These are phyloP conservation scores for Pocillopora verrucosa DNA, from an alignment of 64 coral and sea anemone species.

Conservation along the genomic window DNA sequence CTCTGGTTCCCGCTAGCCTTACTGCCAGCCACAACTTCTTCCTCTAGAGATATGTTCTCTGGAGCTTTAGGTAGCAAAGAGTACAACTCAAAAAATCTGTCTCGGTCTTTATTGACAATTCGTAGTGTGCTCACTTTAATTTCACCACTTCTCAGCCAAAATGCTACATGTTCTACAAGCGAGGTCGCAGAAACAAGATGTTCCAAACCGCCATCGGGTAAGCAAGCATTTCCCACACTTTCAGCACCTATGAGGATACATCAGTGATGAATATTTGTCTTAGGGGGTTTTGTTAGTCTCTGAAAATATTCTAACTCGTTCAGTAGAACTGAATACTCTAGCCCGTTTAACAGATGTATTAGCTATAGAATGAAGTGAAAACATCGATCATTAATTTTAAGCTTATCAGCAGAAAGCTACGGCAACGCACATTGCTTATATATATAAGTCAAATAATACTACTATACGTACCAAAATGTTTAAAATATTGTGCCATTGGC, in stretches of 20 bases:
- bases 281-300: too few relatives aligned
- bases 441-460: too few relatives aligned
- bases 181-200: conserved; percentile 11
- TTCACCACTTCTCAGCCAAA: background rate
- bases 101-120: background rate
- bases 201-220: background rate
- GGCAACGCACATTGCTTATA: too few relatives aligned
- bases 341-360: too few relatives aligned
- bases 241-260: background rate
- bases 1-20: background rate
- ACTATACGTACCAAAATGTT: conserved; percentile 32
- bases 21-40: background rate
- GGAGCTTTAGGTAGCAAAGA: background rate
- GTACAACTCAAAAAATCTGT: conserved; percentile 9
- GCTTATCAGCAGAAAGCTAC: too few relatives aligned
- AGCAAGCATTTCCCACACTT: background rate
- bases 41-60: background rate
- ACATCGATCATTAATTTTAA: too few relatives aligned
- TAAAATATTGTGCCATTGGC: conserved; percentile 42
- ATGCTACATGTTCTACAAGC: background rate
- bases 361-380: too few relatives aligned
- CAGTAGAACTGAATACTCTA: too few relatives aligned
- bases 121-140: background rate
- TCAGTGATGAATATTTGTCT: too few relatives aligned
- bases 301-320: too few relatives aligned